These are phyloP conservation scores for Pyrgilauda ruficollis DNA, from an alignment of 2,113 vertebrate genomes.

Conservation along the genomic window DNA sequence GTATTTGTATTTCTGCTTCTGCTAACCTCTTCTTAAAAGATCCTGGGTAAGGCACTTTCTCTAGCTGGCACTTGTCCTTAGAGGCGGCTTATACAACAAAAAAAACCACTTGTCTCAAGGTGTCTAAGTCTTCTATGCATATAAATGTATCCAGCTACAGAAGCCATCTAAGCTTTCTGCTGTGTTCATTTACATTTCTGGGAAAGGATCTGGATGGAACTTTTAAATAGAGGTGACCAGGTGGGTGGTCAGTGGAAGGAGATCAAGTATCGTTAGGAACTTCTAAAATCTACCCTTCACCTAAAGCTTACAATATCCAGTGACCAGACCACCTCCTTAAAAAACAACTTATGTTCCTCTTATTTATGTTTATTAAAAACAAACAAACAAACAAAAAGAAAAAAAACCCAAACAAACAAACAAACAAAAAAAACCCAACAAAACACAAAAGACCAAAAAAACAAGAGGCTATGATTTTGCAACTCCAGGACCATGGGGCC, in stretches of 20 bases:
- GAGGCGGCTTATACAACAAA: not conserved
- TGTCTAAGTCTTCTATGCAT: not conserved
- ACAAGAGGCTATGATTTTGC: not conserved
- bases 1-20: not conserved
- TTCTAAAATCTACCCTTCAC: not conserved
- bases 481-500: not conserved
- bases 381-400: too few species aligned
- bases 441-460: not conserved
- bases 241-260: not conserved
- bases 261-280: fast-evolving
- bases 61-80: not conserved
- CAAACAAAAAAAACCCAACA: too few species aligned
- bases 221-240: not conserved
- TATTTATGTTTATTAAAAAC: not conserved
- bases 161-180: not conserved
- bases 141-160: not conserved
- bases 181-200: not conserved
- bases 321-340: not conserved
- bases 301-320: not conserved
- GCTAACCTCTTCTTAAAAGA: not conserved
- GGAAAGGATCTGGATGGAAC: not conserved
- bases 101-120: not conserved
- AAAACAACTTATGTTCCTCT: not conserved
- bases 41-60: not conserved
- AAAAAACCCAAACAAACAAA: too few species aligned